Conservation (phyloP, 2,113 vertebrate species). For the Trinectes maculatus region DNA sequence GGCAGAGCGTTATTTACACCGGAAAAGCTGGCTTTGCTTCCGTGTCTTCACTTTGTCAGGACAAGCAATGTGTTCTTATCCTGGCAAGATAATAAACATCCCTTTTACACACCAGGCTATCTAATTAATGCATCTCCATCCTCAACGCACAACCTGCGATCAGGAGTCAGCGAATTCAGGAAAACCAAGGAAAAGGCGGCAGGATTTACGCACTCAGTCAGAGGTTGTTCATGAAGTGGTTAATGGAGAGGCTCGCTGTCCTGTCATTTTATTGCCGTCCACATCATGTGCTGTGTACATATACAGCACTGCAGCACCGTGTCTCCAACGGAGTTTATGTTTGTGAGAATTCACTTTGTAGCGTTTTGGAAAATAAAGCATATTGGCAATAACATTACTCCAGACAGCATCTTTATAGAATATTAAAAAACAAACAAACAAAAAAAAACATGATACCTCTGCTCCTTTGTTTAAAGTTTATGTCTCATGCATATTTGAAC, state of each 20-base stretch:
- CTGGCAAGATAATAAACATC: constrained; percentile 35
- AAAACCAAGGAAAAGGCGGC: constrained; percentile 6
- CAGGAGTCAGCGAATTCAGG: constrained; percentile 29
- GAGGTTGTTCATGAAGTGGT: constrained; percentile 10
- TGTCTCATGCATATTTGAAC: constrained; percentile 14
- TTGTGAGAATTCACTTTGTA: constrained; percentile 4
- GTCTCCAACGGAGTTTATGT: not conserved
- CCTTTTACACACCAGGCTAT: constrained; percentile 68
- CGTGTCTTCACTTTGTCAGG: constrained; percentile 32
- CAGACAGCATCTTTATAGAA: not conserved
- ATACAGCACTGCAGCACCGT: not conserved
- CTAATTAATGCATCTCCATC: constrained; percentile 79
- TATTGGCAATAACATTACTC: not conserved
- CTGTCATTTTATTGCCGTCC: not conserved
- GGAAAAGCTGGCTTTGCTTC: constrained; percentile 38
- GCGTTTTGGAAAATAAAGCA: not conserved
- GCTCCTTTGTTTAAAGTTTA: not conserved
- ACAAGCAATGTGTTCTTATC: constrained; percentile 21
- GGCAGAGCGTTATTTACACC: constrained; percentile 31
- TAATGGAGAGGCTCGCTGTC: not conserved
- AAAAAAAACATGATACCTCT: not conserved
- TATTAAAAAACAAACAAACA: not conserved
- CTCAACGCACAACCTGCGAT: constrained; percentile 40
- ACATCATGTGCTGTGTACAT: not conserved
- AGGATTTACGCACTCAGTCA: constrained; percentile 26